These are phyloP conservation scores for Drosophila yakuba DNA, from an alignment of 1,140 invertebrate genomes.

Conservation along the genomic window DNA sequence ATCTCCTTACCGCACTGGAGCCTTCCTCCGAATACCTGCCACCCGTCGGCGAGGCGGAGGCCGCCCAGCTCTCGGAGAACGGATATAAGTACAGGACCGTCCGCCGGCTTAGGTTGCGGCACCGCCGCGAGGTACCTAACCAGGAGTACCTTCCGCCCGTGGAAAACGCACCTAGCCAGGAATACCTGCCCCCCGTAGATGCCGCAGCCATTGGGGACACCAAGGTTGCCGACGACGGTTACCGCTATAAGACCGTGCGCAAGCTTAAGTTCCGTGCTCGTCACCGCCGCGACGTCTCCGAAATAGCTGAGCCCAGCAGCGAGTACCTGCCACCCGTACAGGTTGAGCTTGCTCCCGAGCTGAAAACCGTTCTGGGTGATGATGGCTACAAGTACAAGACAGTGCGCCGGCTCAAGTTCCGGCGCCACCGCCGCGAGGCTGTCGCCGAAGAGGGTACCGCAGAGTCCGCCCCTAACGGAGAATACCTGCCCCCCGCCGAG, in stretches of 20 bases:
- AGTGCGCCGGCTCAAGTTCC: slow-evolving; percentile 60
- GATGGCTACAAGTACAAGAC: slow-evolving; percentile 72
- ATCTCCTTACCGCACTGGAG: slow-evolving; percentile 42
- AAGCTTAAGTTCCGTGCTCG: slow-evolving; percentile 7
- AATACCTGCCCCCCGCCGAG: slow-evolving; percentile 73
- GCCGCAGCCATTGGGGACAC: slow-evolving; percentile 30
- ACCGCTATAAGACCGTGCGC: slow-evolving; percentile 1
- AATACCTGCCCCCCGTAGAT: slow-evolving; percentile 19
- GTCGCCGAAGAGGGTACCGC: slow-evolving; percentile 57
- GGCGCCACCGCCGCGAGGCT: slow-evolving; percentile 65
- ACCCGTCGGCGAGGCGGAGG: background rate
- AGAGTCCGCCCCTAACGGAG: slow-evolving; percentile 48
- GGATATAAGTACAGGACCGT: slow-evolving; percentile 75
- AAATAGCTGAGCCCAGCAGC: slow-evolving; percentile 17
- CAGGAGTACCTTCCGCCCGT: slow-evolving; percentile 64
- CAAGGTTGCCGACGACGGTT: background rate
- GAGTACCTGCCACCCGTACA: slow-evolving; percentile 3
- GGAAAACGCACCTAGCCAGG: slow-evolving; percentile 36
- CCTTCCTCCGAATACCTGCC: slow-evolving; percentile 29
- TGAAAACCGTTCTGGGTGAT: slow-evolving; percentile 11
- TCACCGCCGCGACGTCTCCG: slow-evolving; percentile 33
- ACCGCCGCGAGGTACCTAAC: slow-evolving; percentile 53
- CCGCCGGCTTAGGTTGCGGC: slow-evolving; percentile 56
- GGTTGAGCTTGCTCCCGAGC: slow-evolving; percentile 1
- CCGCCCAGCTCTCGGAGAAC: slow-evolving; percentile 11